Evolutionary conservation across 2,888 invertebrate species (phyloP).

Genomic region (Hydropsyche betteni): DNA sequence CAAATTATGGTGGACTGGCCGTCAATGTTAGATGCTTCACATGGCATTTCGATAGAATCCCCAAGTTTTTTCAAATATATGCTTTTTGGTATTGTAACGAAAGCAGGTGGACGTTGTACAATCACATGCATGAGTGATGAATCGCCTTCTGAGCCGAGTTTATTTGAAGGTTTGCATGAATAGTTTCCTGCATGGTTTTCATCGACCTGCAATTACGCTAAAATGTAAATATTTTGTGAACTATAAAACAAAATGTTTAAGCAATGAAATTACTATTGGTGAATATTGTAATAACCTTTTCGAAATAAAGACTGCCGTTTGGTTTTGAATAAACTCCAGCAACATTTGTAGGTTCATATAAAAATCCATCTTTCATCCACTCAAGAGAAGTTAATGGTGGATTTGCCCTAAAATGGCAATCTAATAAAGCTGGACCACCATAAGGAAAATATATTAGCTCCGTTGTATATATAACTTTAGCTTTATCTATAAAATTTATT

Average conservation of each 20-base stretch:
- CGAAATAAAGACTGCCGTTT: slow-evolving; percentile 86
- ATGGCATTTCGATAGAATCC: slow-evolving; percentile 82
- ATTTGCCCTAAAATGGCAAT: slow-evolving; percentile 92
- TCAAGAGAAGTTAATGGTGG: slow-evolving; percentile 88
- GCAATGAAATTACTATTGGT: background rate
- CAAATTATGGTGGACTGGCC: slow-evolving; percentile 72
- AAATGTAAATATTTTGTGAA: slow-evolving; percentile 51
- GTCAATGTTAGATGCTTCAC: slow-evolving; percentile 77
- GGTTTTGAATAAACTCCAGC: slow-evolving; percentile 85
- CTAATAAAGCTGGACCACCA: slow-evolving; percentile 83
- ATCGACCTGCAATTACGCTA: slow-evolving; percentile 67
- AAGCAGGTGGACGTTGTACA: slow-evolving; percentile 86
- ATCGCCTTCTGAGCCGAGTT: slow-evolving; percentile 84
- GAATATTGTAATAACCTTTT: slow-evolving; percentile 62
- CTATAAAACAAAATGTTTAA: background rate
- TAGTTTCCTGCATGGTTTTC: slow-evolving; percentile 88
- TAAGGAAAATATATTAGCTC: slow-evolving; percentile 84
- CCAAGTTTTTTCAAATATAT: slow-evolving; percentile 86
- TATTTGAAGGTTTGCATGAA: slow-evolving; percentile 91
- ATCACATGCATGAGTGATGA: slow-evolving; percentile 85
- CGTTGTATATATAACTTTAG: slow-evolving; percentile 89
- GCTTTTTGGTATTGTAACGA: slow-evolving; percentile 81
- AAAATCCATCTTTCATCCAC: slow-evolving; percentile 93
- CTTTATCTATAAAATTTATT: slow-evolving; percentile 77
- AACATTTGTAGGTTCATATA: slow-evolving; percentile 90